Evolutionary conservation across 2,797 vertebrate species (phyloP), one percentile per base, ranked within the genome.

Genomic region (Crenuchus spilurus): DNA sequence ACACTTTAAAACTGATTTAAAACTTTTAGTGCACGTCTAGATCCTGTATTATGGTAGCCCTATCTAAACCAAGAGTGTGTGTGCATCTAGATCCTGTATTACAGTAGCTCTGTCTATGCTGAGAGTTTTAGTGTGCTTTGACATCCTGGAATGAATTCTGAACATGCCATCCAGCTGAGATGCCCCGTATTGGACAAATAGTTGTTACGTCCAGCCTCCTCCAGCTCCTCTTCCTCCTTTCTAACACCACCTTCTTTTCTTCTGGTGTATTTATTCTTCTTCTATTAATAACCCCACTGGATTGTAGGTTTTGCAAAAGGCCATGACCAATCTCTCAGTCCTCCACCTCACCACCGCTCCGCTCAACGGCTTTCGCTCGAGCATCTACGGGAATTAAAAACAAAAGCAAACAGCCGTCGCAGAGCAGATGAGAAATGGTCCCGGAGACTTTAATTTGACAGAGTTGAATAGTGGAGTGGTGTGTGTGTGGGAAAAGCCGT

Each of bases 121-220:
- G n/a, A n/a, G n/a, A n/a, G n/a, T n/a, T n/a, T n/a, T n/a, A n/a
- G n/a, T n/a, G 87, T 84, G 86, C 88, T 90, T 88, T 91, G 91
- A 83, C 87, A 81, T 89, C 84, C 90, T 89, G 89, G 88, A 87
- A 86, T 90, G 87, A 91, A 89, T 91, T 91, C 87, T 90, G 90
- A 94, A 88, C 89, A 87, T 93, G 88, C 88, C 89, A 87, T 75
- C 71, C 3, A 88, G 83, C 28, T 48, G 89, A 80, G 84, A 88
- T 84, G 85, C 77, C 86, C 89, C 87, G 89, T 86, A 89, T 90
- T 87, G 84, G 86, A 88, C 90, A 91, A 87, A 92, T 88, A 86
- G 90, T 88, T 84, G 84, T 87, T 83, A n/a, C 11, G 33, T 68
- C 26, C 54, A 20, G 26, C 37, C 16, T 37, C 14, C 55, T 26